Evolutionary conservation across 92 coral and sea anemone species (phyloP), one percentile per base, ranked within the genome.

Genomic region (Umimayanthus kanabou): DNA sequence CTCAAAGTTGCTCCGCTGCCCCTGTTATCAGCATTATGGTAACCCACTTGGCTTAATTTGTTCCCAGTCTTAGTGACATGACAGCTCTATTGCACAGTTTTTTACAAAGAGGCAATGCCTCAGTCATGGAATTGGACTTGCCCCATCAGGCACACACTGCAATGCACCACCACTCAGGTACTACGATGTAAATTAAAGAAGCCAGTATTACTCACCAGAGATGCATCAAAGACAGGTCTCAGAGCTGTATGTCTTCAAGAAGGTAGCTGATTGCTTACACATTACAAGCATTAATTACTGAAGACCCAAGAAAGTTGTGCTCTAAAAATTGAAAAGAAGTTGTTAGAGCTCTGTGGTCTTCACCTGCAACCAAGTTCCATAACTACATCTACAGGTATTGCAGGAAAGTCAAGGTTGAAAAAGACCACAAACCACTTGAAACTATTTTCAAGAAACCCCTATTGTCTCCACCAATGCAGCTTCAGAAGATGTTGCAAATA

Each of bases 381-480:
- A 71, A 87, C 33, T 87, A 87, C 84, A 64, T 77, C 66, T 77
- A 74, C 37, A 0, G 37, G 37, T 33, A 33, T 65, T 82, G 89
- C 39, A 45, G 58, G 10, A 70, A 80, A 29, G 80, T 88, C 64
- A 33, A 25, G 47, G 87, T 88, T 11, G 87, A 88, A 33, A 58
- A 69, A 14, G 80, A 72, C 26, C 90, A 88, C 37, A 70, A 88
- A 80, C 91, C 87, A 7, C 50, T 88, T 43, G 91, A 88, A 73
- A 81, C 47, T 25, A 88, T 33, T 33, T 33, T 33, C 37, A 33
- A 33, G 37, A 33, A 33, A 33, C 37, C 37, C 37, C 37, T 0
- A 57, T 39, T 37, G 47, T 39, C 85, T 42, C 67, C 73, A 43
- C 90, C 79, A 53, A 47, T 65, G 45, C 78, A 79, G 9, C 39